Conservation (phyloP, 2,888 invertebrate species). For the Epirrita christyi region DNA sequence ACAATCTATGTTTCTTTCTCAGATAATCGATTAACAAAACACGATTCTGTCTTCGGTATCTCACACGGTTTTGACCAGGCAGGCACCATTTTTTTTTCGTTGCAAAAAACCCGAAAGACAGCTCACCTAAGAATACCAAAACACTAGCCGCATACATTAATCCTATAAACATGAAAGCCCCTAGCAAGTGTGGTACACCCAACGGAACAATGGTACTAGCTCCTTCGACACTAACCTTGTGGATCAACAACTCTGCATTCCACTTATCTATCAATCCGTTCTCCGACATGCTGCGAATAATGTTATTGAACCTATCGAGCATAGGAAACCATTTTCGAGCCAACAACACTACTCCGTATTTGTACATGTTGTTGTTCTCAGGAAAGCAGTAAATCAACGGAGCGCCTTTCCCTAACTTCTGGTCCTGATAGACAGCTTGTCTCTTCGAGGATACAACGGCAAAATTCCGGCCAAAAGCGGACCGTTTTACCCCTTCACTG, state of each 20-base stretch:
- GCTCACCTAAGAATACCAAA: conserved; percentile 66
- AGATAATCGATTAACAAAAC: conserved; percentile 10
- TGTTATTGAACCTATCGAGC: conserved; percentile 70
- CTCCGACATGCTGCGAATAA: conserved; percentile 77
- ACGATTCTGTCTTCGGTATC: conserved; percentile 2
- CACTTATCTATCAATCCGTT: conserved; percentile 80
- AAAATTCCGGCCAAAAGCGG: conserved; percentile 70
- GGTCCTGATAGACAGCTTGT: conserved; percentile 76
- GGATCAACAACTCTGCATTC: conserved; percentile 73
- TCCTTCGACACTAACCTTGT: conserved; percentile 52
- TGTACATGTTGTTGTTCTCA: conserved; percentile 75
- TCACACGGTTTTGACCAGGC: conserved; percentile 2
- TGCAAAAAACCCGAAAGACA: conserved; percentile 41
- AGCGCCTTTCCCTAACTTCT: conserved; percentile 72
- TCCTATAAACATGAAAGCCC: conserved; percentile 77
- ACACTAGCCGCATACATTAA: conserved; percentile 70
- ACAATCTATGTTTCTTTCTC: not conserved
- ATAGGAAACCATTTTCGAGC: conserved; percentile 79
- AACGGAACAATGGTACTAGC: conserved; percentile 64
- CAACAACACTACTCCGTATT: conserved; percentile 78
- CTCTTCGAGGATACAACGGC: conserved; percentile 74
- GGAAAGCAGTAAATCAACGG: conserved; percentile 75
- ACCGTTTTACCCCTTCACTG: conserved; percentile 68
- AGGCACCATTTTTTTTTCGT: conserved; percentile 23
- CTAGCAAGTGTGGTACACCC: conserved; percentile 71